Percentiles rank a stretch among this genome's conserved stretches.
These are phyloP conservation scores for Gymnothorax javanicus DNA, from an alignment of 2,797 vertebrate species.

Conservation along the genomic window DNA sequence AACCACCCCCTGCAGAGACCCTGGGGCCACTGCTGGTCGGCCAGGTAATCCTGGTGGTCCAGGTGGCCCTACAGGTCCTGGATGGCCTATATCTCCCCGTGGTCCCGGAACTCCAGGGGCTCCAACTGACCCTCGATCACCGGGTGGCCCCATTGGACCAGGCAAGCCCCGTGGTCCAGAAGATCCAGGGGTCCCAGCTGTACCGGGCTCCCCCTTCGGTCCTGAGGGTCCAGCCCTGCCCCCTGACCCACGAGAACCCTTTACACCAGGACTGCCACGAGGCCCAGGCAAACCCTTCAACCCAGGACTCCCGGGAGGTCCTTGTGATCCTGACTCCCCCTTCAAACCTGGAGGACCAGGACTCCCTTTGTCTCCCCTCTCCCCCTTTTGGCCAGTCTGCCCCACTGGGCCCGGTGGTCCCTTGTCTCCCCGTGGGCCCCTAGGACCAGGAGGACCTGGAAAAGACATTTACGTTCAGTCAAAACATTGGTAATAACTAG, in stretches of 20 bases:
- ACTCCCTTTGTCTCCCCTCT: conserved; percentile 87
- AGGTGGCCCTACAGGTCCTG: conserved; percentile 81
- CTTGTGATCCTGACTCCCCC: conserved; percentile 84
- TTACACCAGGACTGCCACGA: conserved; percentile 84
- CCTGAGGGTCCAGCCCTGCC: conserved; percentile 88
- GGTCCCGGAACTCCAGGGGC: conserved; percentile 83
- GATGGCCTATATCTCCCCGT: conserved; percentile 81
- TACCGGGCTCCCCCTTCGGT: conserved; percentile 84
- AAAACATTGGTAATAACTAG: conserved; percentile 22
- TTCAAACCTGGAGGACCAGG: conserved; percentile 78
- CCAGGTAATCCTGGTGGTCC: conserved; percentile 77
- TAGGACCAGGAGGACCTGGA: conserved; percentile 91
- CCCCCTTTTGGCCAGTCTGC: conserved; percentile 83
- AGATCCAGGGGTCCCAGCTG: conserved; percentile 82
- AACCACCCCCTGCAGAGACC: conserved; percentile 75
- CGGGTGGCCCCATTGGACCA: conserved; percentile 84
- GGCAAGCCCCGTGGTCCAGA: conserved; percentile 83
- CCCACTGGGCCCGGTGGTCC: conserved; percentile 83
- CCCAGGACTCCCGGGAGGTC: conserved; percentile 81
- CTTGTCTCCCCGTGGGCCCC: conserved; percentile 90
- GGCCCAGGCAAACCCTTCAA: conserved; percentile 84
- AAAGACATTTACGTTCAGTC: conserved; percentile 24
- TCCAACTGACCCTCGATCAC: conserved; percentile 83
- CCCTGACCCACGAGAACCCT: conserved; percentile 89
- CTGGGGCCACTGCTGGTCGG: conserved; percentile 64